These are phyloP conservation scores for Matsumyia berberina DNA, from an alignment of 2,888 invertebrate genomes.

Conservation along the genomic window DNA sequence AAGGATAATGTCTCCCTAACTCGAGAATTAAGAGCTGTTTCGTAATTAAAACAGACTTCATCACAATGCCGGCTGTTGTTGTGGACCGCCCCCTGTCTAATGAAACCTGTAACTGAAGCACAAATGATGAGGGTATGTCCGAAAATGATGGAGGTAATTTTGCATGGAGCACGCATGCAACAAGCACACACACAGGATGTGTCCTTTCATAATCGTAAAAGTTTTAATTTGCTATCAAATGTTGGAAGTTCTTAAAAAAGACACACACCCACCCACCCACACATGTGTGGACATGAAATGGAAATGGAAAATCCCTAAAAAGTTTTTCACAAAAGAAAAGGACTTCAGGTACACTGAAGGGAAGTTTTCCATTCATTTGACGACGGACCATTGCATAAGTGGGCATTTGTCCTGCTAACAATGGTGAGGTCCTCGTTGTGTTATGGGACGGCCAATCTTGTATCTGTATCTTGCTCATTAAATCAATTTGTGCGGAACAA, in stretches of 20 bases:
- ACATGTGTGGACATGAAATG: slow-evolving; percentile 1
- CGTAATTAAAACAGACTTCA: slow-evolving; percentile 64
- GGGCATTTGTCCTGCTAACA: slow-evolving; percentile 48
- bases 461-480: slow-evolving; percentile 10
- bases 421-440: slow-evolving; percentile 31
- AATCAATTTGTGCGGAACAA: slow-evolving; percentile 42
- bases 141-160: slow-evolving; percentile 51
- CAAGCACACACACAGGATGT: slow-evolving; percentile 7
- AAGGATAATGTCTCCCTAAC: slow-evolving; percentile 47
- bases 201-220: slow-evolving; percentile 69
- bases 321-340: slow-evolving; percentile 55
- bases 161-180: slow-evolving; percentile 55
- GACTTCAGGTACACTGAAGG: slow-evolving; percentile 3
- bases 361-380: slow-evolving; percentile 18
- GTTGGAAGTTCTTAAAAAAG: slow-evolving; percentile 51
- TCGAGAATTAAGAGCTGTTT: slow-evolving; percentile 29
- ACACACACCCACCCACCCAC: slow-evolving; percentile 18
- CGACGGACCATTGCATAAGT: neutral
- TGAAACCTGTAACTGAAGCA: slow-evolving; percentile 31
- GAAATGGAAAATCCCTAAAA: slow-evolving; percentile 60
- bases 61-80: slow-evolving; percentile 3
- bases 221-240: slow-evolving; percentile 69
- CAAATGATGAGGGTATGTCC: slow-evolving; percentile 58
- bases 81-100: slow-evolving; percentile 16
- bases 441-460: slow-evolving; percentile 28